Conservation (phyloP, 2,888 invertebrate species). For the Halictus ligatus region DNA sequence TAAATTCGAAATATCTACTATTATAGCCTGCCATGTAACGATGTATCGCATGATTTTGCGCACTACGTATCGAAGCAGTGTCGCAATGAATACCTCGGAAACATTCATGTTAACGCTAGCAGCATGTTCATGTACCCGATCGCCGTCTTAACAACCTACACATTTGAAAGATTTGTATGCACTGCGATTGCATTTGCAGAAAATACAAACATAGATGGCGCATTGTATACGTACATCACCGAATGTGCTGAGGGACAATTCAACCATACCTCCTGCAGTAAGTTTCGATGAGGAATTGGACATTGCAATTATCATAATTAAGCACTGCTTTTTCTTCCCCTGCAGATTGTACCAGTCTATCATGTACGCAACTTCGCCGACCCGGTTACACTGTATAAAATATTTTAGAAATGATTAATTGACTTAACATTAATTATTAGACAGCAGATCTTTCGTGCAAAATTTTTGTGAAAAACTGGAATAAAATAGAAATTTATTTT, state of each 20-base stretch:
- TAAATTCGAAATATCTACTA: not conserved
- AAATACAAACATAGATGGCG: not conserved
- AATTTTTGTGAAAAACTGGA: not conserved
- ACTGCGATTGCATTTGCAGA: not conserved
- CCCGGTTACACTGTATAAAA: constrained; percentile 63
- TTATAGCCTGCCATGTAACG: not conserved
- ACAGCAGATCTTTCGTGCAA: too few species aligned
- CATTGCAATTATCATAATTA: constrained; percentile 73
- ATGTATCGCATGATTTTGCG: not conserved
- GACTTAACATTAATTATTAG: not conserved
- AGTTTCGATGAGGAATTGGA: constrained; percentile 71
- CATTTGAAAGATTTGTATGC: not conserved
- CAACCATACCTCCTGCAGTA: constrained; percentile 76
- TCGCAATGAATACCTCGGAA: not conserved
- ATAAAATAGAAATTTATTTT: not conserved
- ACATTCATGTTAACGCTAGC: constrained; percentile 53
- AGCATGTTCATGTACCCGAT: constrained; percentile 73
- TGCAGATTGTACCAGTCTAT: constrained; percentile 76
- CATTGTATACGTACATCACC: constrained; percentile 67
- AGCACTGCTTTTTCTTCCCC: constrained; percentile 46
- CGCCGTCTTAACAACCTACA: constrained; percentile 72
- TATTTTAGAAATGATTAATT: not conserved
- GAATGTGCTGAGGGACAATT: constrained; percentile 74
- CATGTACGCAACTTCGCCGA: constrained; percentile 74
- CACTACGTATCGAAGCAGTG: not conserved